Evolutionary conservation across 2,888 invertebrate species (phyloP), one percentile per base, ranked within the genome.

Genomic region (Apamea monoglypha): DNA sequence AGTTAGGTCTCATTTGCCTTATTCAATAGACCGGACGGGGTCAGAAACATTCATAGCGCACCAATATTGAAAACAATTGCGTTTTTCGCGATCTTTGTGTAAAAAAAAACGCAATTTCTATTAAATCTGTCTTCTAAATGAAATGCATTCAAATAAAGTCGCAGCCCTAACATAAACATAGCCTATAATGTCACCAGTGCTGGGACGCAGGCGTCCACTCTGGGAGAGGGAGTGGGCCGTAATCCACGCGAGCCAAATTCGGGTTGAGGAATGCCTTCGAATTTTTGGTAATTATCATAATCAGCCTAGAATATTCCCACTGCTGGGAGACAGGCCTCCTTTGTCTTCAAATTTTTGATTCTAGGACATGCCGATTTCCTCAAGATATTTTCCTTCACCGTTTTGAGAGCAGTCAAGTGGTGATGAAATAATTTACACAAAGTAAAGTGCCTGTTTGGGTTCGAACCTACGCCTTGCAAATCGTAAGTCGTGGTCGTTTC

Each of bases 1-100:
- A 81, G 78, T 77, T 79, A 80, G 56, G 25, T 69, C 78, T 80
- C 71, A 74, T 82, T 71, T 67, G 76, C 74, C 72, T 77, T 66
- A 70, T 61, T 64, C 64, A 80, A 61, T 76, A 78, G 67, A 81
- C 21, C 16, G 74, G 53, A 74, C 56, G 61, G 40, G 32, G 61
- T 61, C 59, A 59, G 18, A 59, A 72, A 68, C 50, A 53, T 64
- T 40, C 8, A 64, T 29, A 29, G 18, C 16, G 21, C 63, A 40
- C 25, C 2, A 67, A 67, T 76, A 61, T 76, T 21, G 32, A 25
- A 16, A 40, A 63, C n/a, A 14, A 53, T 14, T 16, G 8, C 8
- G 6, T 7, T 61, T 47, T 70, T n/a, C n/a, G n/a, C n/a, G n/a
- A n/a, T n/a, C n/a, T n/a, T n/a, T n/a, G n/a, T n/a, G n/a, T n/a